Evolutionary conservation across 2,797 vertebrate species (phyloP).

Genomic region (Rhabdomys pumilio): DNA sequence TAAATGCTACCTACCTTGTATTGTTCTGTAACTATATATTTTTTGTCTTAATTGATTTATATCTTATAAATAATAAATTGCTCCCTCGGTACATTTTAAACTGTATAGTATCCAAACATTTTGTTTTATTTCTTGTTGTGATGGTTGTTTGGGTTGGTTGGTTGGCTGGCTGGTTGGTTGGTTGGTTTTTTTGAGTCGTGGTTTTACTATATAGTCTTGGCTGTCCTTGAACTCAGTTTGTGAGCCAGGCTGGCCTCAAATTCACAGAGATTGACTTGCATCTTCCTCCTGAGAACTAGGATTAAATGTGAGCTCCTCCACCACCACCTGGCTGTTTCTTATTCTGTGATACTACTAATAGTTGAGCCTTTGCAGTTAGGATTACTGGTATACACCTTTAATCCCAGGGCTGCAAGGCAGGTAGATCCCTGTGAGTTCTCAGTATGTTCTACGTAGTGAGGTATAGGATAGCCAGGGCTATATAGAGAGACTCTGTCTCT

Average conservation of each 20-base stretch:
- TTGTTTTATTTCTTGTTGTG: neutral
- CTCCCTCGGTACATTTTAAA: neutral
- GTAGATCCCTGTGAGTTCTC: neutral
- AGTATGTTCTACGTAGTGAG: neutral
- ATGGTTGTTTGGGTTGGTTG: too few species aligned
- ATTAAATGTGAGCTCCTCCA: neutral
- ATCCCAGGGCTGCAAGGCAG: neutral
- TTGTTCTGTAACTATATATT: neutral
- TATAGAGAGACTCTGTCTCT: neutral
- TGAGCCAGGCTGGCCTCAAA: too few species aligned
- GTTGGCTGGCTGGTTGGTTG: too few species aligned
- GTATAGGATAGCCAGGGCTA: neutral
- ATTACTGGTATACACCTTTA: neutral
- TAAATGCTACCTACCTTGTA: neutral
- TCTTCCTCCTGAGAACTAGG: neutral
- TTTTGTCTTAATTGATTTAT: neutral
- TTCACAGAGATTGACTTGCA: too few species aligned
- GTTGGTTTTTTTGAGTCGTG: too few species aligned
- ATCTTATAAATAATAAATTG: neutral
- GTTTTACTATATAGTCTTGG: too few species aligned
- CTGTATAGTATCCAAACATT: neutral
- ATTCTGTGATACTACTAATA: slow-evolving; percentile 5
- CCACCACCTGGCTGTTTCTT: slow-evolving; percentile 9
- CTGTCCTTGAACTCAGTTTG: too few species aligned
- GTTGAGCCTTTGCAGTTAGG: neutral